Evolutionary conservation across 1,140 invertebrate species (phyloP).

Genomic region (Drosophila mojavensis): DNA sequence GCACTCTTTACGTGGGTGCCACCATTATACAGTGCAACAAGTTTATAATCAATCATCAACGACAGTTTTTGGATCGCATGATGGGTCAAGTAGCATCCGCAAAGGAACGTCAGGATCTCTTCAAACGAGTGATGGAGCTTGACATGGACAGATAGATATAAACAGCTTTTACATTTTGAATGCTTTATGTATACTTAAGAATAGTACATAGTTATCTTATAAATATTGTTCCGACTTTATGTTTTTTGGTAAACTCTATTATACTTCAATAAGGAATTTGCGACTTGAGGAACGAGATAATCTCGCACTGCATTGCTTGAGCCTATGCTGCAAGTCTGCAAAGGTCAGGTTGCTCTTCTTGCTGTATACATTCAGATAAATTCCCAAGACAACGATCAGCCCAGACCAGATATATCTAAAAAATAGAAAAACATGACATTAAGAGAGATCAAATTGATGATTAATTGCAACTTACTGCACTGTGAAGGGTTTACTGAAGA

Average conservation of each 20-base stretch:
- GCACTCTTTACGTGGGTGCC: constrained; percentile 90
- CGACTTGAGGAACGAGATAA: constrained; percentile 60
- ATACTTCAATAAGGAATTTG: constrained; percentile 80
- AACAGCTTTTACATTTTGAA: constrained; percentile 9
- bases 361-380: constrained; percentile 95
- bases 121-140: constrained; percentile 85
- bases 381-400: constrained; percentile 92
- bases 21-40: constrained; percentile 91
- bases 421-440: constrained; percentile 69
- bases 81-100: constrained; percentile 82
- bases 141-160: constrained; percentile 65
- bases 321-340: constrained; percentile 58
- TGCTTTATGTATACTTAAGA: constrained; percentile 54
- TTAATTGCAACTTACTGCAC: constrained; percentile 90
- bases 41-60: constrained; percentile 89
- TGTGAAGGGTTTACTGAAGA: constrained; percentile 97
- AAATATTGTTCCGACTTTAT: constrained; percentile 50
- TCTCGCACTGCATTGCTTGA: constrained; percentile 51
- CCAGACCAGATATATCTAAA: constrained; percentile 96
- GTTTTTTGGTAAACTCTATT: constrained; percentile 52
- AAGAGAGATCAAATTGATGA: not conserved
- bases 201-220: constrained; percentile 55
- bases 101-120: constrained; percentile 85
- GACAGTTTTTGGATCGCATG: constrained; percentile 78
- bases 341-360: constrained; percentile 87